Percentiles rank a stretch among this genome's conserved stretches.
Conservation (phyloP, 1,140 invertebrate species). For the Orchestia grillus region DNA sequence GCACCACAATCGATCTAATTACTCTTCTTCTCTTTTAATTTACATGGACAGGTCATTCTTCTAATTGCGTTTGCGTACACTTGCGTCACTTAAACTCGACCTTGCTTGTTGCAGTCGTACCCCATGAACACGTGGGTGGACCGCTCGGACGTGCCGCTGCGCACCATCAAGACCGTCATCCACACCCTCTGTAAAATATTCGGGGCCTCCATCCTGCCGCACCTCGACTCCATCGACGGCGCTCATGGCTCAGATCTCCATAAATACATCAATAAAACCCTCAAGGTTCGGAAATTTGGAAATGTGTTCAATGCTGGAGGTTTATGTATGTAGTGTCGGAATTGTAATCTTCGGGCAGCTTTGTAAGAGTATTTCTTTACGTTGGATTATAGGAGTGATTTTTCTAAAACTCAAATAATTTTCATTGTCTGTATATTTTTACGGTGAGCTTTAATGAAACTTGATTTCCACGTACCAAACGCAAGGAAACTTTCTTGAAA, state of each 20-base stretch:
- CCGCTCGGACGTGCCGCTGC: conserved; percentile 82
- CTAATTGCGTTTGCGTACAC: no score
- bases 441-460: no score
- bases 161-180: conserved; percentile 92
- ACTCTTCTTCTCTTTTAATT: no score
- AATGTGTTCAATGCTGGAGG: not conserved
- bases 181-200: conserved; percentile 81
- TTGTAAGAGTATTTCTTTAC: not conserved
- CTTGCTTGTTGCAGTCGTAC: conserved; percentile 76
- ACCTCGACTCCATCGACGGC: conserved; percentile 69
- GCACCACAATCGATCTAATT: no score
- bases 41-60: no score
- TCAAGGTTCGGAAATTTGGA: conserved; percentile 58
- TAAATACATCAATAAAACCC: conserved; percentile 67
- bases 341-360: not conserved
- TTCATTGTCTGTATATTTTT: not conserved
- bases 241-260: conserved; percentile 68
- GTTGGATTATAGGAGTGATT: not conserved
- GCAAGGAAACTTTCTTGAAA: not conserved
- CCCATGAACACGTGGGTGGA: conserved; percentile 85
- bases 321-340: not conserved
- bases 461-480: not conserved
- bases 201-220: conserved; percentile 70
- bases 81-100: no score
- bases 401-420: not conserved